phyloP scores from a whole-genome alignment of 2,113 vertebrate genomes.

The Ophthalmolycus amberensis region DNA sequence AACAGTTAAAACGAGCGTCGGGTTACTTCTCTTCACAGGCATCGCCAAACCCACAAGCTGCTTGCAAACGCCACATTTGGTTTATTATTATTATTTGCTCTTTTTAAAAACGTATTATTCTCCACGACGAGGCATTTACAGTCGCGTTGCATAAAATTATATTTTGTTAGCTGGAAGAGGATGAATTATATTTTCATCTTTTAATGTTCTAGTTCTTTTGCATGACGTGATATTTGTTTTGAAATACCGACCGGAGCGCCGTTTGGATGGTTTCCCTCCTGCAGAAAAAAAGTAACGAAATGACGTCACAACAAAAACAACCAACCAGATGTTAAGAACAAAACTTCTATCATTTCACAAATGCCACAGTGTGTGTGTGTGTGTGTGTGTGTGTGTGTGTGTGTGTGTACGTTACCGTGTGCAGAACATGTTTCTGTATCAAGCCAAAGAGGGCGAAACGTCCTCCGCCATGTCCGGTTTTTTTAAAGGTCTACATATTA shows the following conservation, averaged over 20 bases:
- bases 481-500: not conserved
- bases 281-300: slow-evolving; percentile 35
- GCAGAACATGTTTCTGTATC: not conserved
- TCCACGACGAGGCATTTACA: slow-evolving; percentile 58
- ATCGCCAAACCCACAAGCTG: slow-evolving; percentile 57
- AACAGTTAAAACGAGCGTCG: slow-evolving; percentile 72
- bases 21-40: slow-evolving; percentile 60
- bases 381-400: no score
- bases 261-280: not conserved
- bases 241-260: slow-evolving; percentile 41
- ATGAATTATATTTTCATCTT: not conserved
- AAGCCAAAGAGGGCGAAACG: slow-evolving; percentile 2
- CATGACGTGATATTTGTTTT: slow-evolving; percentile 11
- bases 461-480: slow-evolving; percentile 18
- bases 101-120: slow-evolving; percentile 13
- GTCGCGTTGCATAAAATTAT: slow-evolving; percentile 72
- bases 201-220: not conserved
- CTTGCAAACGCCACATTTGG: slow-evolving; percentile 70
- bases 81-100: slow-evolving; percentile 59
- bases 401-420: not conserved
- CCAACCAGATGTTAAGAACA: slow-evolving; percentile 21
- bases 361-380: slow-evolving; percentile 18
- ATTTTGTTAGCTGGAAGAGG: slow-evolving; percentile 29
- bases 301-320: slow-evolving; percentile 37
- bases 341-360: slow-evolving; percentile 31